Base-by-base conservation (phyloP, 2,113 vertebrate genomes). In the Oxyura jamaicensis region DNA sequence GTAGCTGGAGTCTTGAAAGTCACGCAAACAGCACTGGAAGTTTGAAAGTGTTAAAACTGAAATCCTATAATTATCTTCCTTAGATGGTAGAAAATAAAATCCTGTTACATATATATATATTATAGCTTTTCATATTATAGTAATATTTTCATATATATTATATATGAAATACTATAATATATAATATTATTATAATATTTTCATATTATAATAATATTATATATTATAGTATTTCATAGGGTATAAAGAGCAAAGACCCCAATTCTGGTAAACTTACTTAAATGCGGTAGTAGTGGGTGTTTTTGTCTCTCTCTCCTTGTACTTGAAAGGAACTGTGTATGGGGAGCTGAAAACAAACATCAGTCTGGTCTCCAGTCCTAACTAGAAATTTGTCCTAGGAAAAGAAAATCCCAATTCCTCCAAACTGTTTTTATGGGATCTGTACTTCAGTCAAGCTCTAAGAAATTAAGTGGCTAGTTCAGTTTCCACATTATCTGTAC, bases 191-290 rank as follows among this genome's bases (percentile, higher is more conserved):
- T n/a, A n/a, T n/a, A n/a, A n/a, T n/a, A n/a, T n/a, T n/a, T n/a
- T n/a, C n/a, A n/a, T n/a, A n/a, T n/a, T n/a, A n/a, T n/a, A n/a
- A n/a, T n/a, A n/a, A n/a, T n/a, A n/a, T n/a, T n/a, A n/a, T n/a
- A n/a, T n/a, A n/a, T n/a, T n/a, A n/a, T n/a, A n/a, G n/a, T n/a
- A 63, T 78, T 84, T 91, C 0, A 0, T 84, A 60, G 83, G 5
- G 26, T 68, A 10, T 42, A 62, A 87, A 53, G 15, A 46, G 46
- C 6, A 10, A 82, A 91, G 12, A 21, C 12, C 4, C 29, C 48
- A 72, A 35, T 77, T 92, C 46, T 92, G 19, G 13, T 81, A 39
- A 46, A 62, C 8, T 72, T 63, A 29, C 17, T 84, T 55, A 82
- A 86, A 67, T 16, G 4, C 41, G 21, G 8, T 79, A 48, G 17